Conservation (phyloP, 2,888 invertebrate species). For the Macaria notata region DNA sequence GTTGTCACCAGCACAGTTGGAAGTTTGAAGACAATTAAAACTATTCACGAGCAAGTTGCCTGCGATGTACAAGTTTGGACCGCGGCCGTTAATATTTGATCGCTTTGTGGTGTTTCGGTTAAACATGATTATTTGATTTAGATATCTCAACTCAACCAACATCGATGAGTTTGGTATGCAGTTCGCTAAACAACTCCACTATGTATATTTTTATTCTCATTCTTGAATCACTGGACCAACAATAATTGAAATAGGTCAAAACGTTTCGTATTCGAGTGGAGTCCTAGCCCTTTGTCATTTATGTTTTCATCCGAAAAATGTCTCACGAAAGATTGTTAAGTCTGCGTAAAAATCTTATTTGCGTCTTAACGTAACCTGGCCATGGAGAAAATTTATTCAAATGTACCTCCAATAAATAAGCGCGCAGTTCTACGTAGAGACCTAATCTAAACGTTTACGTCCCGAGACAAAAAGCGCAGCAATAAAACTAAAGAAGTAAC, state of each 20-base stretch:
- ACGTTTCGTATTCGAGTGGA: constrained; percentile 2
- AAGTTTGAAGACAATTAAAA: constrained; percentile 26
- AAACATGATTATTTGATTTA: constrained; percentile 2
- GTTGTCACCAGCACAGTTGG: constrained; percentile 27
- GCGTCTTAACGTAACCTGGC: constrained; percentile 16
- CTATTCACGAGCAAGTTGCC: constrained; percentile 10
- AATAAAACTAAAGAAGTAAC: constrained; percentile 37
- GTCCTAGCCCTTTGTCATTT: constrained; percentile 11
- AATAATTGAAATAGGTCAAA: constrained; percentile 5
- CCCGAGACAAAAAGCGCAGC: constrained; percentile 18
- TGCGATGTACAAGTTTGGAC: constrained; percentile 17
- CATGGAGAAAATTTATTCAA: constrained; percentile 26
- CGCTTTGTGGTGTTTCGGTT: constrained; percentile 3
- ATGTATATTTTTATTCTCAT: no score
- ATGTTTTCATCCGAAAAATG: constrained; percentile 15
- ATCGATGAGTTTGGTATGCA: no score
- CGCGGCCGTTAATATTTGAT: constrained; percentile 19
- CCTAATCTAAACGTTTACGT: constrained; percentile 15
- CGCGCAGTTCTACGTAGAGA: constrained; percentile 2
- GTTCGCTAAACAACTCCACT: no score
- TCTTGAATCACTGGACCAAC: not conserved
- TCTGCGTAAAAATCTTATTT: constrained; percentile 18
- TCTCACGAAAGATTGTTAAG: constrained; percentile 16
- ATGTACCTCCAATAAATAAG: constrained; percentile 15
- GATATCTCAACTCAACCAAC: not conserved